Conservation (phyloP, 2,113 vertebrate genomes). For the Siniperca knerii region DNA sequence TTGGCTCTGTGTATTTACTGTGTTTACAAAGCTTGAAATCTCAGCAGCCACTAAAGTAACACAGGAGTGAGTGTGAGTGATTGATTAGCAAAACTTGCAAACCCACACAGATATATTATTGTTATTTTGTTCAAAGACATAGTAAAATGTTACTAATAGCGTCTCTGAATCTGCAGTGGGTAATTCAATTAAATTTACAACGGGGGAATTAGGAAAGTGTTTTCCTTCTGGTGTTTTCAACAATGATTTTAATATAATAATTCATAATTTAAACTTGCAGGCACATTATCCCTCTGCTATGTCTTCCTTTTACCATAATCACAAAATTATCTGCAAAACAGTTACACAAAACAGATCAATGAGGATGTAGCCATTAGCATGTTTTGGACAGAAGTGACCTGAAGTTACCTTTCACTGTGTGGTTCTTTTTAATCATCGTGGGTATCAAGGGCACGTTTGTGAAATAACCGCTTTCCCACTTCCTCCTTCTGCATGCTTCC, state of each 20-base stretch:
- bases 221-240: background rate
- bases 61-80: background rate
- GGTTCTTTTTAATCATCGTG: constrained; percentile 78
- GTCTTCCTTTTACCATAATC: background rate
- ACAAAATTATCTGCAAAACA: background rate
- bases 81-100: background rate
- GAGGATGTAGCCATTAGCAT: constrained; percentile 20
- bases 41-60: background rate
- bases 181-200: background rate
- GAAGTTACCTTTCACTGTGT: constrained; percentile 73
- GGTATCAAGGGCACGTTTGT: constrained; percentile 79
- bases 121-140: background rate
- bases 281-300: background rate
- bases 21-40: background rate
- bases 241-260: background rate
- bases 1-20: background rate
- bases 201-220: background rate
- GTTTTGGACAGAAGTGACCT: constrained; percentile 69
- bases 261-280: background rate
- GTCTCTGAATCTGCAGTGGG: background rate
- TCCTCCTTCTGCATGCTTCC: constrained; percentile 89
- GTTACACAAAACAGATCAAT: background rate
- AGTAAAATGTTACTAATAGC: background rate
- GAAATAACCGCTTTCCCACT: constrained; percentile 81
- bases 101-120: background rate